Base-by-base conservation (phyloP, 2,888 invertebrate species). In the Cephus spinipes region DNA sequence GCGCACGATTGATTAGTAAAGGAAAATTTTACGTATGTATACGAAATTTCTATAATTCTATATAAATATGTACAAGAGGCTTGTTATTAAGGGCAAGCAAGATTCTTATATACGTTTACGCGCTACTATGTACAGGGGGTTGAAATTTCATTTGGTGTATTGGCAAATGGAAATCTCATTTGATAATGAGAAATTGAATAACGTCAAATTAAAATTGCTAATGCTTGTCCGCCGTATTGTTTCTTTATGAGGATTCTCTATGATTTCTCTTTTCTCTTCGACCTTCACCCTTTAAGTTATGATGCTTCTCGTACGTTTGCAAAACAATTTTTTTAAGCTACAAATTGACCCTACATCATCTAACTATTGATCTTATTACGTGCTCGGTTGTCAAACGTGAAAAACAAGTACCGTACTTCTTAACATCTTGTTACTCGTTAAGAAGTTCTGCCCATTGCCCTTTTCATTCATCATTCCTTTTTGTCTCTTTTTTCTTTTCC, bases 131-230 rank as follows among this genome's bases (percentile, higher is more conserved):
- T 55, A 55, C 55, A 55, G 6, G 55, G 23, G 55, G 15, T 9
- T 55, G 55, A 55, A 55, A 9, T 23, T 55, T 23, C 9, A 23
- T 55, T 23, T 55, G 23, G 23, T 23, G 23, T 23, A 55, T 55
- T 55, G 55, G 55, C 55, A 55, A 55, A 55, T 55, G 23, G 23
- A 55, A 55, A 23, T 55, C 9, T 55, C 23, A 55, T 23, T 23
- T 55, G 9, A 55, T 9, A 55, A 55, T 55, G 23, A 55, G 23
- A 55, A 55, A 55, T 55, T 23, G 55, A 55, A 1, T 55, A 23
- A 55, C 2, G 2, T 23, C 9, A 55, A 55, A 55, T 55, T 83
- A 83, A 83, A 83, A 81, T 82, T 83, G 83, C 80, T 76, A 76
- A 55, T 55, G 55, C 74, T 74, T 69, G 77, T 75, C 74, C 77